phyloP scores from a whole-genome alignment of 2,797 vertebrate species.

The Sebastes hubbsi region DNA sequence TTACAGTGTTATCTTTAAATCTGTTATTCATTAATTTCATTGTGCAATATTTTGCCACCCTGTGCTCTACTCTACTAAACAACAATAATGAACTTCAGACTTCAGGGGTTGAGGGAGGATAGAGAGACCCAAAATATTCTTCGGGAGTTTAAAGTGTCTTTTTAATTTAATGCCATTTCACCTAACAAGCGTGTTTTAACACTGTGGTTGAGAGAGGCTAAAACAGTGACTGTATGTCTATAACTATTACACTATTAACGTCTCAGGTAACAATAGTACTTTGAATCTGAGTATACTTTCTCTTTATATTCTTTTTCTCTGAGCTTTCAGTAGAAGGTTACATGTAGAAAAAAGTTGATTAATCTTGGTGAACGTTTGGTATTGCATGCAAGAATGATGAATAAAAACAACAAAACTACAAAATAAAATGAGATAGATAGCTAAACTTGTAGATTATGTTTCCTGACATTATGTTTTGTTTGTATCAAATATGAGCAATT shows the following conservation, averaged over 20 bases:
- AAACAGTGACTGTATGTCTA: slow-evolving; percentile 1
- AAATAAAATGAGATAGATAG: not conserved
- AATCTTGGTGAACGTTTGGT: not conserved
- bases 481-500: not conserved
- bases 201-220: not conserved
- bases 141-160: not conserved
- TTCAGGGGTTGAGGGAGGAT: slow-evolving; percentile 2
- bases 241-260: not conserved
- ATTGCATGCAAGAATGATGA: not conserved
- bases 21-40: slow-evolving; percentile 23
- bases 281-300: not conserved
- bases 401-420: not conserved
- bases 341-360: not conserved
- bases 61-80: not conserved
- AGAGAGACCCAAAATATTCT: not conserved
- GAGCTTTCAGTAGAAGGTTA: not conserved
- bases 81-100: slow-evolving; percentile 13
- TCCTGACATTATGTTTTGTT: not conserved
- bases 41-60: not conserved
- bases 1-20: not conserved
- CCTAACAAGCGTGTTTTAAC: not conserved
- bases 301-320: not conserved
- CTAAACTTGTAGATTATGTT: not conserved
- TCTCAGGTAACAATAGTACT: not conserved
- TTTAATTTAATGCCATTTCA: not conserved